Conservation (phyloP, 1,140 invertebrate genomes). For the Brachionus sp. region DNA sequence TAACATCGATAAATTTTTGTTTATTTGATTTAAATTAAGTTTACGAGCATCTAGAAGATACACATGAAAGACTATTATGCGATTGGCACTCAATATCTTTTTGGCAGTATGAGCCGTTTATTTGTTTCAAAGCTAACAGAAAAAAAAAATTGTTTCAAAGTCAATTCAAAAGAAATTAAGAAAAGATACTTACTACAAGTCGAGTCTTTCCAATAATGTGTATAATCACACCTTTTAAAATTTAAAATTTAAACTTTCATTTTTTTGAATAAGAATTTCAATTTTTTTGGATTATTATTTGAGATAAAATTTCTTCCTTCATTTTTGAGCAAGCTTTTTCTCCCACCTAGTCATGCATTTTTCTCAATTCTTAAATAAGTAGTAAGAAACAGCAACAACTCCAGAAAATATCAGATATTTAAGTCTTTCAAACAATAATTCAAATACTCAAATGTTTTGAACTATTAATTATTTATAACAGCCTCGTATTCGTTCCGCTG, state of each 20-base stretch:
- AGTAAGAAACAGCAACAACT: too few species aligned
- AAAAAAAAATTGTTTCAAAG: not conserved
- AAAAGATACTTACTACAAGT: not conserved
- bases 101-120: slow-evolving; percentile 6
- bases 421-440: too few species aligned
- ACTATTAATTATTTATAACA: too few species aligned
- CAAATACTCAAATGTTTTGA: too few species aligned
- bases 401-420: too few species aligned
- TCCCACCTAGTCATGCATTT: too few species aligned
- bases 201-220: not conserved
- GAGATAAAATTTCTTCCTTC: not conserved
- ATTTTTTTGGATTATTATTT: not conserved
- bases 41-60: not conserved
- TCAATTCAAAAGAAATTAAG: not conserved
- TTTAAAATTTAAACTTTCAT: not conserved
- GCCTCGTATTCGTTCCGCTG: too few species aligned
- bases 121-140: slow-evolving; percentile 27
- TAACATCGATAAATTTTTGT: not conserved
- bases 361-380: too few species aligned
- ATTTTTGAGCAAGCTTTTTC: too few species aligned
- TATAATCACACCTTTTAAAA: not conserved
- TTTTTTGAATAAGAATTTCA: not conserved
- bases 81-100: not conserved
- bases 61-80: not conserved
- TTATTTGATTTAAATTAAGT: not conserved